Percentiles rank a stretch among this genome's conserved stretches.
Evolutionary conservation across 2,797 vertebrate genomes (phyloP).

Genomic region (Gephyroberyx darwinii): DNA sequence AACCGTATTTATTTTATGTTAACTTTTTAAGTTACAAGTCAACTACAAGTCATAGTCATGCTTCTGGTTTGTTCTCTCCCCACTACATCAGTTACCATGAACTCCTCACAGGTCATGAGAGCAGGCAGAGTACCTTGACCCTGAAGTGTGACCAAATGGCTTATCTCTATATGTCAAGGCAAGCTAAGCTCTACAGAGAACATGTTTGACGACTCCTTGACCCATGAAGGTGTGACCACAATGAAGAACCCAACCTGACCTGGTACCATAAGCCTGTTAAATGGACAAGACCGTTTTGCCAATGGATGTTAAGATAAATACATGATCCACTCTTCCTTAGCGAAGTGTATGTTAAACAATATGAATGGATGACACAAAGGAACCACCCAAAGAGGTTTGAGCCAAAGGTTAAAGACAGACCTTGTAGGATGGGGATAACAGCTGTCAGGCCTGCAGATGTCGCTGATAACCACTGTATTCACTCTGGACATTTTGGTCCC

Average conservation of each 20-base stretch:
- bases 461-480: no score
- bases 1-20: not conserved
- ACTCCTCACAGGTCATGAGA: not conserved
- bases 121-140: slow-evolving; percentile 8
- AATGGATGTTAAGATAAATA: not conserved
- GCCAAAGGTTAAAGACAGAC: no score
- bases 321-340: not conserved
- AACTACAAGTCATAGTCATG: not conserved
- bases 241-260: slow-evolving; percentile 5
- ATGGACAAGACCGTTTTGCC: not conserved
- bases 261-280: not conserved
- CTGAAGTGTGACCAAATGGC: slow-evolving; percentile 1
- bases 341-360: no score
- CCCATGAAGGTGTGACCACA: slow-evolving; percentile 12
- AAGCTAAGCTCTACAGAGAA: slow-evolving; percentile 21
- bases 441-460: no score
- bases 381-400: no score
- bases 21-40: not conserved
- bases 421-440: no score
- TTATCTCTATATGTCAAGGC: slow-evolving; percentile 23
- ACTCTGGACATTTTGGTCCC: no score
- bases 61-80: not conserved
- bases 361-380: no score
- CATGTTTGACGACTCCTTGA: slow-evolving; percentile 23
- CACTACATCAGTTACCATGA: not conserved